phyloP scores from a whole-genome alignment of 2,797 vertebrate genomes.

The Cuculus canorus region DNA sequence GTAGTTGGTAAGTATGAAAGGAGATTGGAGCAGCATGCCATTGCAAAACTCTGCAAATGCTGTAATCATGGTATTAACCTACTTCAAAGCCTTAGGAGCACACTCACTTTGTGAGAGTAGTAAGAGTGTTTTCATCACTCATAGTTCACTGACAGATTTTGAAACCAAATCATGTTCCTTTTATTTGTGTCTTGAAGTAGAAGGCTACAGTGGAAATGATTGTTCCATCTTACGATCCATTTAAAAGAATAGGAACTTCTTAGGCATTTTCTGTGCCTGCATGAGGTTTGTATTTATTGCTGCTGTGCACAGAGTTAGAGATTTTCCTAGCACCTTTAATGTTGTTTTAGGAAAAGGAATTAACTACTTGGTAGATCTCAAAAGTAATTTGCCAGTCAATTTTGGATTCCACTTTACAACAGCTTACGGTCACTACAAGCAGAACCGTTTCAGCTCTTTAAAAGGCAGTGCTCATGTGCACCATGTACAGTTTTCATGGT shows the following conservation, averaged over 20 bases:
- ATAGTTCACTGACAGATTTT: neutral
- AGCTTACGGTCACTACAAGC: neutral
- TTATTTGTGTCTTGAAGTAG: neutral
- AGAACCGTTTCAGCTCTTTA: neutral
- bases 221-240: neutral
- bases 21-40: constrained; percentile 5
- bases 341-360: neutral
- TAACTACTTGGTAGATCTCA: neutral
- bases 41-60: constrained; percentile 29
- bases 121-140: neutral
- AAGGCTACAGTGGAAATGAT: neutral
- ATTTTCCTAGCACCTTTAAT: accelerated
- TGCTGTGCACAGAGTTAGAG: neutral
- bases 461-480: neutral
- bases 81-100: constrained; percentile 7
- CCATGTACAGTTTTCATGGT: neutral
- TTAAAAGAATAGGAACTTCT: neutral
- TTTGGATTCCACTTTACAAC: neutral
- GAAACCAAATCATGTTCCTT: neutral
- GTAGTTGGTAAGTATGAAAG: neutral
- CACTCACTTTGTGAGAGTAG: neutral
- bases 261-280: neutral
- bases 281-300: neutral
- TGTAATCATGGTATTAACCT: constrained; percentile 50
- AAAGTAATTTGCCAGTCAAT: neutral